Base-by-base conservation (phyloP, 2,888 invertebrate genomes). In the Acronicta aceris region DNA sequence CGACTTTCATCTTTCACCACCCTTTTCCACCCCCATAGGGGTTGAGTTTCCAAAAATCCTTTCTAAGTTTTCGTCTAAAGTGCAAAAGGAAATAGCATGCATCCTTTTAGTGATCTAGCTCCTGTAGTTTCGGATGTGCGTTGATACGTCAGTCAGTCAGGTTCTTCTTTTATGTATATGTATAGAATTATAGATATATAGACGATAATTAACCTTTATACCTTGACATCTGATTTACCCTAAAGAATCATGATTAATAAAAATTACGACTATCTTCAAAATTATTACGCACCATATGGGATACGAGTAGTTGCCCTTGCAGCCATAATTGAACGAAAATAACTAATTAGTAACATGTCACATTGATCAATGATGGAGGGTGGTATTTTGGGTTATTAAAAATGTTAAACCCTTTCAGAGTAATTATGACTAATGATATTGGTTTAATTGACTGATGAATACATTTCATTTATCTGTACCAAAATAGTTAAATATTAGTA, bases 371-470 rank as follows among this genome's bases (percentile, higher is more conserved):
- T 76, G 61, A 71, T 33, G 47, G 59, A 51, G 64, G 60, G 59
- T 50, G 59, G 50, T 74, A 77, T 76, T 74, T 76, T 65, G 27
- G 63, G 59, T 46, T 41, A 17, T 50, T 76, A 76, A 70, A 76
- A 74, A 58, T 65, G 17, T n/a, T 54, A 8, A 56, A 59, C 56
- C 54, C 50, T 63, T 71, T 65, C 40, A 40, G n/a, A 46, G 45
- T 77, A 69, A 77, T 74, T 60, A 62, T 67, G 59, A 76, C 40
- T n/a, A 73, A 76, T 51, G 27, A 36, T 52, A 52, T 50, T 52
- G 51, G 33, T 57, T 57, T 66, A 50, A 69, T 60, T 76, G 57
- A 46, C 42, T 7, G 27, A 48, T 63, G 17, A 56, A 61, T 48
- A 36, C 49, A 42, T 50, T 70, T 59, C 16, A 45, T 7, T 38